Base-by-base conservation (phyloP, 2,797 vertebrate species). In the Knipowitschia caucasica region DNA sequence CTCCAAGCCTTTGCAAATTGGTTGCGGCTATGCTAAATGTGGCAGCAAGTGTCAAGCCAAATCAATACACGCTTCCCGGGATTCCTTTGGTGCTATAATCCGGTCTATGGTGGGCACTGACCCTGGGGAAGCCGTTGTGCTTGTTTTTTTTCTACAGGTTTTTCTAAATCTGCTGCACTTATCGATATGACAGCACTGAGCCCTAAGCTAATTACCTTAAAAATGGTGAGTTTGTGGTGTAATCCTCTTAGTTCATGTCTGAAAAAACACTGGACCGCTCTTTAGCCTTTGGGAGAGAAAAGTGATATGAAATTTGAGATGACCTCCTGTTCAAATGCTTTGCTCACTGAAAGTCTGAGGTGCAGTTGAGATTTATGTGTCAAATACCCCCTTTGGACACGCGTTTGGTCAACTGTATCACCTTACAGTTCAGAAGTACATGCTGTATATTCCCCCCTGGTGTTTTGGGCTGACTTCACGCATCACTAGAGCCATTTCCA, bases 21-120 rank as follows among this genome's bases (percentile, higher is more conserved):
- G 91, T 89, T 79, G 87, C 78, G 70, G 88, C 83, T 63, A 84
- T 87, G 91, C 91, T 93, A 91, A 92, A 92, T 91, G 92, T 92
- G 92, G 91, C 92, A 92, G 91, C 89, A 85, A 89, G 89, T 93
- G 93, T 94, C 94, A 93, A 92, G 86, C 88, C 88, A 82, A 88
- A 94, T 95, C 91, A 93, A 90, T 90, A 89, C 88, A 93, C 89
- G 91, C 91, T 92, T 92, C 89, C 90, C 86, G 87, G 89, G 81
- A 87, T 90, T 90, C 88, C 90, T 93, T 93, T 90, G 89, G 89
- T 90, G 83, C 90, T 75, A 84, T 93, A 92, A 93, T 93, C 89
- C 89, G 78, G 87, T 86, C 84, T 84, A 80, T 68, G 86, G 86
- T 85, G 88, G 88, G 87, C 89, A 82, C 79, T 91, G 91, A 93